Conservation (phyloP, 1,140 invertebrate genomes). For the Dryas iulia region DNA sequence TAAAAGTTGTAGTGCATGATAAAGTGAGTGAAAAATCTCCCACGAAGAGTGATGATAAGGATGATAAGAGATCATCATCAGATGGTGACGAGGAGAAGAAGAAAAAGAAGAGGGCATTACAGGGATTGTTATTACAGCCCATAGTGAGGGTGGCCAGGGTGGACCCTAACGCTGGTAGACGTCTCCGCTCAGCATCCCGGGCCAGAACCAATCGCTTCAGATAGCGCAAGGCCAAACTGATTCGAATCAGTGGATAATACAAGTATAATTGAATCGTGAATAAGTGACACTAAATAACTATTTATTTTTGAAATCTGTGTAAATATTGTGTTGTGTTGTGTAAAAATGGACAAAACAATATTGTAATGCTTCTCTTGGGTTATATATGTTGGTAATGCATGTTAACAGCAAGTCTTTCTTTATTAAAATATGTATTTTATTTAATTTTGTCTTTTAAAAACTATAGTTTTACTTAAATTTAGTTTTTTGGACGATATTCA, state of each 20-base stretch:
- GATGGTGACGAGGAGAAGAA: conserved; percentile 50
- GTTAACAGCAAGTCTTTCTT: neutral
- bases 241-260: conserved; percentile 30
- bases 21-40: conserved; percentile 25
- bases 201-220: conserved; percentile 42
- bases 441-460: too few species aligned
- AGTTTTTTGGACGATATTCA: too few species aligned
- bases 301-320: neutral
- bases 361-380: neutral
- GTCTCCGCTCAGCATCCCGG: conserved; percentile 57
- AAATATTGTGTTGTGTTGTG: conserved; percentile 3
- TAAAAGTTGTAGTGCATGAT: conserved; percentile 33
- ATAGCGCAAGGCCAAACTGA: conserved; percentile 44
- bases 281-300: neutral
- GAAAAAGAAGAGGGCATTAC: conserved; percentile 47
- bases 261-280: neutral
- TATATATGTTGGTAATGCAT: neutral
- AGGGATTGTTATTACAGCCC: conserved; percentile 64
- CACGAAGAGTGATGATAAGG: conserved; percentile 31
- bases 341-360: neutral
- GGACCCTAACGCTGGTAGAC: conserved; percentile 50
- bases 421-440: neutral
- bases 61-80: conserved; percentile 40
- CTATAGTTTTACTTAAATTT: too few species aligned
- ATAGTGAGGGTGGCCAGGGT: conserved; percentile 74